Evolutionary conservation across 2,797 vertebrate genomes (phyloP).

Genomic region (Emys orbicularis): DNA sequence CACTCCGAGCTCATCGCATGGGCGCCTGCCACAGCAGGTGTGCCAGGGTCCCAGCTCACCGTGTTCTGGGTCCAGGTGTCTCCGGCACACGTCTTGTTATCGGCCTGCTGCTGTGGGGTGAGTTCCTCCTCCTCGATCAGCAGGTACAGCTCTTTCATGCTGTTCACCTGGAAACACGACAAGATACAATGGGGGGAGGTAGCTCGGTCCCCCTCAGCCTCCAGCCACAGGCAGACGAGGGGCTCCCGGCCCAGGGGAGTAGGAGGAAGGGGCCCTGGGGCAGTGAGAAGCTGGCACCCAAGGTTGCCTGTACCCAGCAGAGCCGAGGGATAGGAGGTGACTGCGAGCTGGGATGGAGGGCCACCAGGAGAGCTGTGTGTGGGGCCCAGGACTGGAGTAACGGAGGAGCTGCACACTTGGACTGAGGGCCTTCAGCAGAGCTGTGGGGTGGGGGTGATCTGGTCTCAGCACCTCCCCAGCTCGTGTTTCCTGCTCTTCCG

Average conservation of each 20-base stretch:
- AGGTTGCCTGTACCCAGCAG: background rate
- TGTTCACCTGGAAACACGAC: slow-evolving; percentile 88
- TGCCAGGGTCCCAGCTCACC: slow-evolving; percentile 54
- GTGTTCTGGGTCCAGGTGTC: slow-evolving; percentile 88
- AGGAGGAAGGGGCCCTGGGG: background rate
- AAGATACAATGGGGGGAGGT: background rate
- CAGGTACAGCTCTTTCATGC: slow-evolving; percentile 94
- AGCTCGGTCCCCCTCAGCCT: no score
- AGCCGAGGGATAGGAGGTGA: background rate
- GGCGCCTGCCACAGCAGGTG: background rate
- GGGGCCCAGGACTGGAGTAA: background rate
- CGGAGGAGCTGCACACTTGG: background rate
- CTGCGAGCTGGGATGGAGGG: background rate
- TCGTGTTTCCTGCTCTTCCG: background rate
- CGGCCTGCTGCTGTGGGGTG: slow-evolving; percentile 86
- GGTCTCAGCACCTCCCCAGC: background rate
- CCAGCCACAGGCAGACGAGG: background rate
- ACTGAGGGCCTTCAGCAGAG: background rate
- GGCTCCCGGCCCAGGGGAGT: background rate
- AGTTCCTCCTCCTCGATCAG: slow-evolving; percentile 94
- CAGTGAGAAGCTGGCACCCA: background rate
- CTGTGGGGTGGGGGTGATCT: background rate
- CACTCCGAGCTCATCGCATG: accelerated
- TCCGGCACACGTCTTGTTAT: slow-evolving; percentile 85
- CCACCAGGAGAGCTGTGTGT: background rate